phyloP scores from a whole-genome alignment of 2,113 vertebrate genomes.

The Polypterus senegalus region DNA sequence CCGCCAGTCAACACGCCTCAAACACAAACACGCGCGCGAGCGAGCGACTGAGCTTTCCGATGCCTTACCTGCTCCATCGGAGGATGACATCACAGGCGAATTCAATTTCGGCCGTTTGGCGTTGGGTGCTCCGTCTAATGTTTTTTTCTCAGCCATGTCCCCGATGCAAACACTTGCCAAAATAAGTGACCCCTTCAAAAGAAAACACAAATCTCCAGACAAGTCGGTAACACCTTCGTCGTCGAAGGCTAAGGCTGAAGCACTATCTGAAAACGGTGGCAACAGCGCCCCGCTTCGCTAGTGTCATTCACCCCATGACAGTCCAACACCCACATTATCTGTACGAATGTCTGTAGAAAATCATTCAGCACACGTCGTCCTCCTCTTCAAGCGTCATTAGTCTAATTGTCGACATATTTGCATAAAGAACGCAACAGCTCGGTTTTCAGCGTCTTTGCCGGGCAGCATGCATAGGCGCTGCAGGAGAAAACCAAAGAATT shows the following conservation, averaged over 20 bases:
- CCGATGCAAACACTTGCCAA: not conserved
- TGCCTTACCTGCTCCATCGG: constrained; percentile 78
- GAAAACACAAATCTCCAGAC: constrained; percentile 8
- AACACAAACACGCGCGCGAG: too few species aligned
- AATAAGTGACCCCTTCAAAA: constrained; percentile 11
- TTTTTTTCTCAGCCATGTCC: constrained; percentile 82
- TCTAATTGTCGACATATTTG: too few species aligned
- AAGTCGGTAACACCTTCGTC: too few species aligned
- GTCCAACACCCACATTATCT: constrained; percentile 59
- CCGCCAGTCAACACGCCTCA: too few species aligned
- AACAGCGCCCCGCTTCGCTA: constrained; percentile 74
- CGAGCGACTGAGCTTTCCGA: not conserved
- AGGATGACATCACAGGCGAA: constrained; percentile 77
- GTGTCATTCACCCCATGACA: constrained; percentile 66
- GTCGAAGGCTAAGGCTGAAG: too few species aligned
- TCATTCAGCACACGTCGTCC: constrained; percentile 18
- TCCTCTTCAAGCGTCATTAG: too few species aligned
- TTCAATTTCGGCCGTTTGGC: constrained; percentile 86
- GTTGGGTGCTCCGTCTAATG: constrained; percentile 82
- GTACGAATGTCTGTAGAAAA: constrained; percentile 40
- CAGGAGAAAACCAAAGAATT: too few species aligned
- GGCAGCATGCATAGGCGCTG: too few species aligned
- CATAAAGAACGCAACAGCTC: too few species aligned
- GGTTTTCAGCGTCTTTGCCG: too few species aligned
- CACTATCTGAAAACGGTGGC: constrained; percentile 52